Percentiles rank a stretch among this genome's conserved stretches.
Evolutionary conservation across 2,113 vertebrate genomes (phyloP).

Genomic region (Sceloporus tristichus): DNA sequence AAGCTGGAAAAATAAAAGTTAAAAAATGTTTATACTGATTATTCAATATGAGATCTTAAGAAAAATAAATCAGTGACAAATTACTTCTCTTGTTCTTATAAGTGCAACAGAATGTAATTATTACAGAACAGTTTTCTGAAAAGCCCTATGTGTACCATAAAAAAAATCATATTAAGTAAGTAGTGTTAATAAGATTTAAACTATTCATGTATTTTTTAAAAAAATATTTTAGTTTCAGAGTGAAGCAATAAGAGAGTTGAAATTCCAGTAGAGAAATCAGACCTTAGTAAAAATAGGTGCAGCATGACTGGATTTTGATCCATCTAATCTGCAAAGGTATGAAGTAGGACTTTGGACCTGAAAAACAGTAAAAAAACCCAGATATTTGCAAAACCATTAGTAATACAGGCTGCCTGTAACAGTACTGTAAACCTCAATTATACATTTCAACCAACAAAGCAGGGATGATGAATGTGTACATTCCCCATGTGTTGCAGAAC

Average conservation of each 20-base stretch:
- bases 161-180: not conserved
- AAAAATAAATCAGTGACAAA: not conserved
- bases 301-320: conserved; percentile 67
- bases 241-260: conserved; percentile 12
- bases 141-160: not conserved
- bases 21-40: not conserved
- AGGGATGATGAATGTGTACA: not conserved
- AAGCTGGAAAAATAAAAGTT: not conserved
- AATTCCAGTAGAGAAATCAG: conserved; percentile 54
- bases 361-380: conserved; percentile 42
- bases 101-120: not conserved
- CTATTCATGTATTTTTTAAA: conserved; percentile 3
- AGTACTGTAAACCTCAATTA: not conserved
- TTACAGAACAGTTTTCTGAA: conserved; percentile 10
- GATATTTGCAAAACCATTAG: conserved; percentile 28
- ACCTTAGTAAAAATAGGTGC: conserved; percentile 93
- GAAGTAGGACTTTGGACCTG: conserved; percentile 91
- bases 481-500: not conserved
- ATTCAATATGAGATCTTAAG: not conserved
- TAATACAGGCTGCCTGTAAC: not conserved
- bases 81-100: not conserved
- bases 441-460: not conserved
- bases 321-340: conserved; percentile 80
- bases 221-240: not conserved
- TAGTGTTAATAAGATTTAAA: not conserved